Base-by-base conservation (phyloP, 1,140 invertebrate genomes). In the Drosophila erecta region DNA sequence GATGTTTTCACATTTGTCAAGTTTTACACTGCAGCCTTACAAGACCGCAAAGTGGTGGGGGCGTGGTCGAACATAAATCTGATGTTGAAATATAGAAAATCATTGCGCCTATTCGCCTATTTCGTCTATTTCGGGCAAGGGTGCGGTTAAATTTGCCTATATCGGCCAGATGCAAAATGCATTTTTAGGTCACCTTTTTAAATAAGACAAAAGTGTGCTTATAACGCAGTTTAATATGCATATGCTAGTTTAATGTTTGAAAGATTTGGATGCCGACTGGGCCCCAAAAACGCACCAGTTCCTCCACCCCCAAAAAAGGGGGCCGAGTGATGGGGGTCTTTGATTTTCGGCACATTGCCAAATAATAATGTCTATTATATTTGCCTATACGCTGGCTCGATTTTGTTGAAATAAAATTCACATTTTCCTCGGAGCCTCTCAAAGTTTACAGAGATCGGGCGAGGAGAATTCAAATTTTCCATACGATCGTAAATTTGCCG, bases 291-390 rank as follows among this genome's bases (percentile, higher is more conserved):
- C 24, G 14, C 27, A 50, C 46, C 27, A 37, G 44, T 50, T 47
- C 38, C 51, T 37, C 27, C 24, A n/a, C 14, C n/a, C 43, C 11
- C 17, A 17, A 17, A 17, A 6, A 38, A 14, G 40, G 11, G 8
- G 27, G 24, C 11, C 12, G 11, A 38, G 30, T 38, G 46, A n/a
- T 11, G 41, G 27, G 33, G 17, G 69, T 40, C 54, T 58, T 44
- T 57, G 69, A 58, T 53, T 49, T 40, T 67, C 20, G 81, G 81
- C 76, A 85, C 46, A 51, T 58, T 76, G 81, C 81, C 81, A 85
- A 83, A 85, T 77, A 85, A 80, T 80, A 85, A 67, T 85, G 85
- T 85, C 81, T 77, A 85, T 85, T 77, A 71, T 75, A 83, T 83
- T 83, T 65, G 55, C 79, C 43, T 81, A 65, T 66, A 65, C 43